Evolutionary conservation across 2,888 invertebrate genomes (phyloP).

Genomic region (Opisthograptis luteolata): DNA sequence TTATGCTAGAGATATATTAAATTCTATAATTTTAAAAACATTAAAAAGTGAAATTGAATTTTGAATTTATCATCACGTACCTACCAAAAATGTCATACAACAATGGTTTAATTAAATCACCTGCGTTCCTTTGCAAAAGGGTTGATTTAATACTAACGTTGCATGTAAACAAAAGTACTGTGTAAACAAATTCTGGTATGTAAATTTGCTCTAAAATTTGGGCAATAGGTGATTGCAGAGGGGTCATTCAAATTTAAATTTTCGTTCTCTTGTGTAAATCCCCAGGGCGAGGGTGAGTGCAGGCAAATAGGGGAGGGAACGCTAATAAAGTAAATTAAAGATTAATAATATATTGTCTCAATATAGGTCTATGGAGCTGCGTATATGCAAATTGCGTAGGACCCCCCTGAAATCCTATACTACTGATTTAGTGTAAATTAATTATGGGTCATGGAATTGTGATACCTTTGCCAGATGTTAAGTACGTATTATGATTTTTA

Average conservation of each 20-base stretch:
- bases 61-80: not conserved
- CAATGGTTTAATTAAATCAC: slow-evolving; percentile 22
- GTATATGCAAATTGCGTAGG: slow-evolving; percentile 60
- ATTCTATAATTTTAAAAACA: too few relatives aligned
- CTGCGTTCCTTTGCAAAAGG: slow-evolving; percentile 30
- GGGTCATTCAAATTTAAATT: slow-evolving; percentile 83
- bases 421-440: slow-evolving; percentile 56
- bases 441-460: slow-evolving; percentile 40
- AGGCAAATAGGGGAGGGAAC: slow-evolving; percentile 64
- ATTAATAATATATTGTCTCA: slow-evolving; percentile 83
- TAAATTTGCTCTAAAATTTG: slow-evolving; percentile 55
- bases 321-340: slow-evolving; percentile 84
- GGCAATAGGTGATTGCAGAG: slow-evolving; percentile 59
- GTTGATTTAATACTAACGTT: slow-evolving; percentile 22
- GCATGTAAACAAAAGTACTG: slow-evolving; percentile 30
- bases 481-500: not conserved
- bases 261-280: slow-evolving; percentile 74
- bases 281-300: slow-evolving; percentile 66
- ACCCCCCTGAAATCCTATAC: slow-evolving; percentile 49
- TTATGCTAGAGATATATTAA: too few relatives aligned
- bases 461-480: slow-evolving; percentile 16
- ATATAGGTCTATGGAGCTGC: slow-evolving; percentile 72
- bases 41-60: not conserved
- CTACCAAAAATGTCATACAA: not conserved
- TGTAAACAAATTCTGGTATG: slow-evolving; percentile 38